Evolutionary conservation across 2,797 vertebrate species (phyloP).

Genomic region (Myoxocephalus aenaeus): DNA sequence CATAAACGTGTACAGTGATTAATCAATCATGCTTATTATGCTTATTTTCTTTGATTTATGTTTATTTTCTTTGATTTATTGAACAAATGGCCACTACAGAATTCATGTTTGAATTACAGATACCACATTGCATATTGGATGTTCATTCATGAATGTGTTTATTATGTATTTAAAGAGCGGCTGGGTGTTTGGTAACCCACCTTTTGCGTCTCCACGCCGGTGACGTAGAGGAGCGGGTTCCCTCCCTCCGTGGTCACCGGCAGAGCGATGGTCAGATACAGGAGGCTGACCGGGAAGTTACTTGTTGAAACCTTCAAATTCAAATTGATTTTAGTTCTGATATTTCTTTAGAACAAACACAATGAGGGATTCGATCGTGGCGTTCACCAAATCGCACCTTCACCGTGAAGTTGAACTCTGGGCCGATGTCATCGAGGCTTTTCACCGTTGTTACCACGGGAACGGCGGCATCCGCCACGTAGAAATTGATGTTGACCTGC

Average conservation of each 20-base stretch:
- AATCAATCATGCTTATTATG: too few relatives aligned
- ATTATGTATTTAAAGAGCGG: neutral
- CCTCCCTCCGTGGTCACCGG: constrained; percentile 84
- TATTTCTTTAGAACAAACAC: neutral
- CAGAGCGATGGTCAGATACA: constrained; percentile 84
- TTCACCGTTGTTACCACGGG: constrained; percentile 80
- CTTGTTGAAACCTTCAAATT: constrained; percentile 86
- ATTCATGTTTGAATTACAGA: neutral
- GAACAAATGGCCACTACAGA: too few relatives aligned
- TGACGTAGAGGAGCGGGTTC: constrained; percentile 89
- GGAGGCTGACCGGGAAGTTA: constrained; percentile 84
- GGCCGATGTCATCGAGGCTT: constrained; percentile 89
- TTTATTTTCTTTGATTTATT: too few relatives aligned
- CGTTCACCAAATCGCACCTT: constrained; percentile 81
- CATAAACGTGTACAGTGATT: too few relatives aligned
- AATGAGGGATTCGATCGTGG: neutral
- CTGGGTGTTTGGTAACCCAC: constrained; percentile 60
- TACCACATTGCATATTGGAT: neutral
- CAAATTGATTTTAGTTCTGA: neutral
- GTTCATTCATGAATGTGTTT: neutral
- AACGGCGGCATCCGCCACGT: constrained; percentile 82
- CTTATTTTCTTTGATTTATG: too few relatives aligned
- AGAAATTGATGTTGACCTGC: constrained; percentile 88
- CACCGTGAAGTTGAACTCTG: constrained; percentile 88
- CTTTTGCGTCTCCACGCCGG: constrained; percentile 76